Evolutionary conservation across 1,140 invertebrate genomes (phyloP).

Genomic region (Macrocentrus cingulum): DNA sequence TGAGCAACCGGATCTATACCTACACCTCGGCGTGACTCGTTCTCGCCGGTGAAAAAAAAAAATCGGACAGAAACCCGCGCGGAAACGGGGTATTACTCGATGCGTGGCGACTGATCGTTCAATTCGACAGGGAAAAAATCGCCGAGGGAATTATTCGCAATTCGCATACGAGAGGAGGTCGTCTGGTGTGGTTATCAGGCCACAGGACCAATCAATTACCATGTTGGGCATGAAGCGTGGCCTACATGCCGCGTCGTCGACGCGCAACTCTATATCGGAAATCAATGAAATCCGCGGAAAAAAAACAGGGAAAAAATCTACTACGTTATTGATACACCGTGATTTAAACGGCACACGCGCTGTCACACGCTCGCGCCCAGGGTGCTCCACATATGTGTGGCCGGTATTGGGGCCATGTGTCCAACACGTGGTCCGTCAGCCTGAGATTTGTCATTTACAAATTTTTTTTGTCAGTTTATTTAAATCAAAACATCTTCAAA

Average conservation of each 20-base stretch:
- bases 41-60: background rate
- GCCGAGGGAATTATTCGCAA: constrained; percentile 1
- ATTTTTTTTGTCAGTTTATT: too few species aligned
- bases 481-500: too few species aligned
- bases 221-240: constrained; percentile 21
- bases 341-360: constrained; percentile 25
- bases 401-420: background rate
- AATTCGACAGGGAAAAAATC: constrained; percentile 9
- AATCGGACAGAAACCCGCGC: background rate
- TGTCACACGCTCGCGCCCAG: constrained; percentile 16
- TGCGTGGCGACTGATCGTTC: constrained; percentile 4
- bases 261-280: constrained; percentile 26
- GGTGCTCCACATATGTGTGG: background rate
- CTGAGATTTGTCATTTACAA: too few species aligned
- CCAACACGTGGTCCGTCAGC: constrained; percentile 28
- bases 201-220: constrained; percentile 29
- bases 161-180: constrained; percentile 11
- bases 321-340: constrained; percentile 29
- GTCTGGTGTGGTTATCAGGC: constrained; percentile 24
- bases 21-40: background rate
- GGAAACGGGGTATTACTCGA: background rate
- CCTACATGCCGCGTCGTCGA: constrained; percentile 10
- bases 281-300: constrained; percentile 30
- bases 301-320: too few species aligned
- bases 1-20: constrained; percentile 9